A percentile compares a stretch with the other conserved stretches of the same genome.
Conservation (phyloP, 1,140 invertebrate species). For the Caenorhabditis briggsae region DNA sequence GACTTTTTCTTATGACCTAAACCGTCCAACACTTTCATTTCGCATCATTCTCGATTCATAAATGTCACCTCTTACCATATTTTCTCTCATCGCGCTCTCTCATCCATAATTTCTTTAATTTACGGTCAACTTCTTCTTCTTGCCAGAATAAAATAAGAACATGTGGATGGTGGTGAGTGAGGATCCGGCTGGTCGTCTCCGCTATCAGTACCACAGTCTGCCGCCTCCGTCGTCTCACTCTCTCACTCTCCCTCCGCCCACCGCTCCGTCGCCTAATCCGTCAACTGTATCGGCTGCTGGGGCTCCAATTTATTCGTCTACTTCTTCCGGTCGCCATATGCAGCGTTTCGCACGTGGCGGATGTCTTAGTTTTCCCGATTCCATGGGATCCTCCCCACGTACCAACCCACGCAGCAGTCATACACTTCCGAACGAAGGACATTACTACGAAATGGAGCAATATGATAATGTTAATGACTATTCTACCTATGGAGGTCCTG, state of each 20-base stretch:
- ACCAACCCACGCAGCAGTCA: not conserved
- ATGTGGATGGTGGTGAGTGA: slow-evolving; percentile 62
- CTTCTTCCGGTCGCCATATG: slow-evolving; percentile 40
- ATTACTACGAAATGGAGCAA: slow-evolving; percentile 46
- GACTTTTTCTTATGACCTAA: not conserved
- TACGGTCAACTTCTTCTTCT: not conserved
- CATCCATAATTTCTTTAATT: not conserved
- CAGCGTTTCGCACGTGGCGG: slow-evolving; percentile 43
- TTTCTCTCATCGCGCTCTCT: not conserved
- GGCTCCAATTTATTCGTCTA: slow-evolving; percentile 41
- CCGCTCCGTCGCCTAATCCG: slow-evolving; percentile 34
- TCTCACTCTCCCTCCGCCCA: not conserved
- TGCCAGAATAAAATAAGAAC: not conserved
- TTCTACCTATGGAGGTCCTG: slow-evolving; percentile 42
- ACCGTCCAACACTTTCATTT: not conserved
- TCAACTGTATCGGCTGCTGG: slow-evolving; percentile 25
- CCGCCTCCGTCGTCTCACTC: not conserved
- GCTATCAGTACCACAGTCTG: slow-evolving; percentile 59
- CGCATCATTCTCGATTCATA: slow-evolving; percentile 27
- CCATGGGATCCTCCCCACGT: slow-evolving; percentile 23
- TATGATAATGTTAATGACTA: slow-evolving; percentile 50
- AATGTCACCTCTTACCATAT: not conserved
- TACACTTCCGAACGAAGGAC: slow-evolving; percentile 8
- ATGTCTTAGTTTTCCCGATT: slow-evolving; percentile 43
- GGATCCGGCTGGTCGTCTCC: slow-evolving; percentile 58